Evolutionary conservation across 2,113 vertebrate species (phyloP).

Genomic region (Entomyzon cyanotis): DNA sequence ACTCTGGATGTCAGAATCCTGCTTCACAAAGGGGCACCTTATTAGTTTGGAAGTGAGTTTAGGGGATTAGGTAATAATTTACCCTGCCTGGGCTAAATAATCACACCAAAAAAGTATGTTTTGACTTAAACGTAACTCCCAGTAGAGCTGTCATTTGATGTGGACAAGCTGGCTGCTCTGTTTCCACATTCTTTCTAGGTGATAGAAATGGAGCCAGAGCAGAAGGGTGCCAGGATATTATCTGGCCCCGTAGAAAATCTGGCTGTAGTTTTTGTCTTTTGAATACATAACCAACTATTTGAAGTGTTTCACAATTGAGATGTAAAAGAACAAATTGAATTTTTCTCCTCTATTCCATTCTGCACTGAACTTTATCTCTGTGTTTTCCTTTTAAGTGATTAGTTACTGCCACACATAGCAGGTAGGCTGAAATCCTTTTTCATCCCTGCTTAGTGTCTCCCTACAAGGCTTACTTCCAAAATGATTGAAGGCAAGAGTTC

Average conservation of each 20-base stretch:
- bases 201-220: not conserved
- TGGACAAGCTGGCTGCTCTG: not conserved
- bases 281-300: not conserved
- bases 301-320: not conserved
- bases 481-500: conserved; percentile 61
- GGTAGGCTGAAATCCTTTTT: conserved; percentile 62
- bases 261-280: not conserved
- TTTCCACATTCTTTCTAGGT: not conserved
- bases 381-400: conserved; percentile 17
- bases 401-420: conserved; percentile 50
- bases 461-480: conserved; percentile 47
- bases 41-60: not conserved
- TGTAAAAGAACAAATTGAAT: conserved; percentile 23
- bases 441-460: conserved; percentile 24
- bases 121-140: not conserved
- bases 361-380: conserved; percentile 2
- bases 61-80: not conserved
- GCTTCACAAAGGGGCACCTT: not conserved
- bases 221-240: not conserved
- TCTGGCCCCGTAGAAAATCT: not conserved
- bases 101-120: not conserved
- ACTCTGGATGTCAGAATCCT: not conserved
- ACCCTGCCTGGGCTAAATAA: not conserved
- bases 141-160: not conserved
- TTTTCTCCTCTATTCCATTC: conserved; percentile 14